Percentiles rank a stretch among this genome's conserved stretches.
phyloP scores from a whole-genome alignment of 2,797 vertebrate species.

The Sardinella longiceps region DNA sequence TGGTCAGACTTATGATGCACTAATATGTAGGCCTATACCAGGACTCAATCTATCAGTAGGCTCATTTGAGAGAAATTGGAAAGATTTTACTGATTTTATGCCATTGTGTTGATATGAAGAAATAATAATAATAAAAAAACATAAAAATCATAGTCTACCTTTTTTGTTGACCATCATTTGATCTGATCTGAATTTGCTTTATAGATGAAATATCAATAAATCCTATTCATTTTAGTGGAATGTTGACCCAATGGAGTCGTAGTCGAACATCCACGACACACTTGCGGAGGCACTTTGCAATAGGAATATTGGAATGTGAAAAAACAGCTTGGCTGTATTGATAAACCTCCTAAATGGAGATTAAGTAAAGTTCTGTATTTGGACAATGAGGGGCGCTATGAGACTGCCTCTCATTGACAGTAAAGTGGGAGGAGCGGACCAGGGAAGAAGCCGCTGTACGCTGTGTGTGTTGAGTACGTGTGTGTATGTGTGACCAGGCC shows the following conservation, averaged over 20 bases:
- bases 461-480: slow-evolving; percentile 9
- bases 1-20: neutral
- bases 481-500: slow-evolving; percentile 26
- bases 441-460: slow-evolving; percentile 24
- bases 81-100: neutral
- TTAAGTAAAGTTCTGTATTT: neutral
- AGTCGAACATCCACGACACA: neutral
- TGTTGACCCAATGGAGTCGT: neutral
- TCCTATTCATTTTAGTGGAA: neutral
- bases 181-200: neutral
- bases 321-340: neutral
- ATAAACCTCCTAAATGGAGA: neutral
- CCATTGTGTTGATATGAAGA: neutral
- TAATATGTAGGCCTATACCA: too few relatives aligned
- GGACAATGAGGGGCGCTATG: neutral
- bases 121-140: neutral
- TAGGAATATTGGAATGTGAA: neutral
- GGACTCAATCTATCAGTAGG: too few relatives aligned
- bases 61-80: neutral
- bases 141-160: neutral
- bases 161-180: neutral
- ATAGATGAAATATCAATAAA: neutral
- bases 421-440: slow-evolving; percentile 17
- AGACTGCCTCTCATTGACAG: neutral
- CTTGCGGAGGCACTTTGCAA: neutral